A percentile compares a stretch with the other conserved stretches of the same genome.
These are phyloP conservation scores for Melinopterus prodromus DNA, from an alignment of 2,888 invertebrate genomes.

Conservation along the genomic window DNA sequence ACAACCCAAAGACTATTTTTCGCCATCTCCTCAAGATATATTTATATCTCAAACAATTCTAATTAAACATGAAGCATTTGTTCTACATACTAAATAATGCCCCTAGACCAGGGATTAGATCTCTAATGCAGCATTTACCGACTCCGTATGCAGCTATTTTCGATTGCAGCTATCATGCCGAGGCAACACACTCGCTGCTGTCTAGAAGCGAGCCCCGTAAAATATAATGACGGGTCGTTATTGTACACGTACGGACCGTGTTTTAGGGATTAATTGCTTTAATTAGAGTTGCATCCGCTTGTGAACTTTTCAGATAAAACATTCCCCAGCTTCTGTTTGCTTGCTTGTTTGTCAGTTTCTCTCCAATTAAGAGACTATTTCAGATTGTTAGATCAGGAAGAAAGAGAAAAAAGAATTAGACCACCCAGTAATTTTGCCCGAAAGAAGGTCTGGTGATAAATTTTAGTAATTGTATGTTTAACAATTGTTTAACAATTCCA, in stretches of 20 bases:
- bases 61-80: no score
- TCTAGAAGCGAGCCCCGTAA: not conserved
- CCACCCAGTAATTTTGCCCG: no score
- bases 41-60: no score
- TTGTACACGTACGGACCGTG: not conserved
- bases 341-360: not conserved
- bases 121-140: not conserved
- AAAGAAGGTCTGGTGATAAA: no score
- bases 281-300: slow-evolving; percentile 4
- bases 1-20: no score
- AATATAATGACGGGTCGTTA: not conserved
- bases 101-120: not conserved
- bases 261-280: not conserved
- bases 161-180: not conserved
- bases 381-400: not conserved
- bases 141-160: not conserved
- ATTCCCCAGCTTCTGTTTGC: not conserved
- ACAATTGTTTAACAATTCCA: no score
- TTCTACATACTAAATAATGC: no score
- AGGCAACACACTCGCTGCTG: not conserved
- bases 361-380: not conserved
- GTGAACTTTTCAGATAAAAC: not conserved
- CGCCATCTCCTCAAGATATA: no score
- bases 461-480: no score
- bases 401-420: no score